These are phyloP conservation scores for Ginglymostoma cirratum DNA, from an alignment of 2,113 vertebrate species.

Conservation along the genomic window DNA sequence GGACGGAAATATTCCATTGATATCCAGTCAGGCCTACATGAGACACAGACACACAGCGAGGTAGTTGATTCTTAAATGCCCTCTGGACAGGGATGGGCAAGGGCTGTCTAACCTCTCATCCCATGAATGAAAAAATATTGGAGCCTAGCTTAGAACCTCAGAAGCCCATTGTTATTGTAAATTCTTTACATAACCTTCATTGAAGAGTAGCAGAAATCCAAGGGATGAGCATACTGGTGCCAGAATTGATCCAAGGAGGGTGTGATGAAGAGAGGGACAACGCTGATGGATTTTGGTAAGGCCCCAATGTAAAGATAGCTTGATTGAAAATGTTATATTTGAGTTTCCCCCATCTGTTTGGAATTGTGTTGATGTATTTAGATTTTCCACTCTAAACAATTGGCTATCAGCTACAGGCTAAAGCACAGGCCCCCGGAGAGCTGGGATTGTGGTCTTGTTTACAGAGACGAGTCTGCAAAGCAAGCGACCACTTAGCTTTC, in stretches of 20 bases:
- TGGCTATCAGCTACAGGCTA: neutral
- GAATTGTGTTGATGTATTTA: conserved; percentile 21
- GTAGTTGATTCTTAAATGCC: no score
- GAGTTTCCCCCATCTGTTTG: conserved; percentile 22
- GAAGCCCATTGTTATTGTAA: neutral
- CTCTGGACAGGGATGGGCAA: no score
- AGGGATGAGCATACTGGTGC: neutral
- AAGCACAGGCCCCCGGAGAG: neutral
- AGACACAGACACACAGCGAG: no score
- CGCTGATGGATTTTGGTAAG: neutral
- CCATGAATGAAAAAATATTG: no score
- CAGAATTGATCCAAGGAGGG: no score
- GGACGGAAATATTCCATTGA: no score
- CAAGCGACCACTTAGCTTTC: neutral
- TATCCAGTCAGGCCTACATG: no score
- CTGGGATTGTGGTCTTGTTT: neutral
- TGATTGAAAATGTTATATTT: neutral
- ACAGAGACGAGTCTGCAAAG: neutral
- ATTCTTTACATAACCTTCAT: neutral
- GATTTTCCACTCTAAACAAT: conserved; percentile 20
- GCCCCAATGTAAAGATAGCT: neutral
- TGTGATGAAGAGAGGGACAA: neutral
- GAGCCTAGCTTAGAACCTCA: neutral
- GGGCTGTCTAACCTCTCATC: no score
- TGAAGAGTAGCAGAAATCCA: neutral